Percentiles rank a stretch among this genome's conserved stretches.
These are phyloP conservation scores for Leptopilina myrica DNA, from an alignment of 2,888 invertebrate genomes.

Conservation along the genomic window DNA sequence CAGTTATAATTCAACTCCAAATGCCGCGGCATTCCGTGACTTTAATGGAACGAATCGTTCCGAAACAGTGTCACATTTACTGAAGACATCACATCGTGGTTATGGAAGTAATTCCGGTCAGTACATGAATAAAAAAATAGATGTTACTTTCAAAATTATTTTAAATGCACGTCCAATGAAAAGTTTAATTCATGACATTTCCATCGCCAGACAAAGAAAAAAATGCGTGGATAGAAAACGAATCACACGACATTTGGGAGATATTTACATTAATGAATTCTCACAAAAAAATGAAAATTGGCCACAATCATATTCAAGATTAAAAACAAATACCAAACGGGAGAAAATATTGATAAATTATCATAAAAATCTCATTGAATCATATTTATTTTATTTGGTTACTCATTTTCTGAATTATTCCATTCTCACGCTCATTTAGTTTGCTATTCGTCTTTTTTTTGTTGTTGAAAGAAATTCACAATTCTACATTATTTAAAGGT, in stretches of 20 bases:
- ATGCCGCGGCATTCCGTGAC: slow-evolving; percentile 71
- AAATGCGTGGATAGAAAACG: slow-evolving; percentile 3
- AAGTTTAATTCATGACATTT: background rate
- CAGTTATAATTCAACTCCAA: slow-evolving; percentile 62
- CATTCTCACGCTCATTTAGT: too few species aligned
- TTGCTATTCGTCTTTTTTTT: too few species aligned
- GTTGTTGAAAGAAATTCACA: too few species aligned
- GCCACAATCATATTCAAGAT: too few species aligned
- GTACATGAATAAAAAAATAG: slow-evolving; percentile 44
- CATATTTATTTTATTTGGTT: too few species aligned
- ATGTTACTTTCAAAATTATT: background rate
- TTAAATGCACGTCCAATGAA: slow-evolving; percentile 7
- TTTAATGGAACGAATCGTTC: slow-evolving; percentile 74
- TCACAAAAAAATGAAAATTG: too few species aligned
- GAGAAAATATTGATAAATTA: too few species aligned
- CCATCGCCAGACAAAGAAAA: background rate
- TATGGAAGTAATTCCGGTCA: slow-evolving; percentile 80
- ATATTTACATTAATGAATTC: background rate
- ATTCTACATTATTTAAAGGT: too few species aligned
- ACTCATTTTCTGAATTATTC: too few species aligned
- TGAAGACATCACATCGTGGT: slow-evolving; percentile 85
- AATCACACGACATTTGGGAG: background rate
- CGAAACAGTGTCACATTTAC: slow-evolving; percentile 81
- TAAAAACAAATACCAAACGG: slow-evolving; percentile 13
- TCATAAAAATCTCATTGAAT: too few species aligned